phyloP scores from a whole-genome alignment of 2,888 invertebrate species.

The Eristalinus aeneus region DNA sequence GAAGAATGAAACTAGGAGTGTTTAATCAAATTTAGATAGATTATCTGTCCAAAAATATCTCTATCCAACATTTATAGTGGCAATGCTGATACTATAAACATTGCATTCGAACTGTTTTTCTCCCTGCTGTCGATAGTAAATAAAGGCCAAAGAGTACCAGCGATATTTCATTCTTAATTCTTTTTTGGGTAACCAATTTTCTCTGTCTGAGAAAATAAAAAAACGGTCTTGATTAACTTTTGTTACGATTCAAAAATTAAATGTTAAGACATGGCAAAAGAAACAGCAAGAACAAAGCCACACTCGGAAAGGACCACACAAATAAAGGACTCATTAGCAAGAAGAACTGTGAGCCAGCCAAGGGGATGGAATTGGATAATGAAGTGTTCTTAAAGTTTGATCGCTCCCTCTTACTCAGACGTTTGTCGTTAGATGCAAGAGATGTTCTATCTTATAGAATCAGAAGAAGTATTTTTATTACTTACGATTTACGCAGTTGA shows the following conservation, averaged over 20 bases:
- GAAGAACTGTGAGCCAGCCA: background rate
- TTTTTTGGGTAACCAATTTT: no score
- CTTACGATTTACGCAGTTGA: background rate
- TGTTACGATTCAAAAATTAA: background rate
- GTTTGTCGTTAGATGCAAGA: background rate
- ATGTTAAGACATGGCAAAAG: background rate
- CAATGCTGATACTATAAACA: no score
- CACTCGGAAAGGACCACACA: background rate
- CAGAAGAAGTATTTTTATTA: no score
- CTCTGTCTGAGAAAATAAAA: background rate
- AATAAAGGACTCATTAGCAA: background rate
- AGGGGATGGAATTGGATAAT: background rate
- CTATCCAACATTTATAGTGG: no score
- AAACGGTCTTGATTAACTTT: slow-evolving; percentile 23
- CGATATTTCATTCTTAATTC: no score
- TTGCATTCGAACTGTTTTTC: no score
- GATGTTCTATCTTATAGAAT: background rate
- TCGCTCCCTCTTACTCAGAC: background rate
- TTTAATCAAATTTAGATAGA: no score
- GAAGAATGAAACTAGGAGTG: no score
- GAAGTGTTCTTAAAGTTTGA: slow-evolving; percentile 21
- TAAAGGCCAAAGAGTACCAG: no score
- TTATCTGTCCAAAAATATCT: no score
- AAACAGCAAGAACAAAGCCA: background rate
- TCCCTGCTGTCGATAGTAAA: no score